Base-by-base conservation (phyloP, 1,140 invertebrate species). In the Drosophila sp. region DNA sequence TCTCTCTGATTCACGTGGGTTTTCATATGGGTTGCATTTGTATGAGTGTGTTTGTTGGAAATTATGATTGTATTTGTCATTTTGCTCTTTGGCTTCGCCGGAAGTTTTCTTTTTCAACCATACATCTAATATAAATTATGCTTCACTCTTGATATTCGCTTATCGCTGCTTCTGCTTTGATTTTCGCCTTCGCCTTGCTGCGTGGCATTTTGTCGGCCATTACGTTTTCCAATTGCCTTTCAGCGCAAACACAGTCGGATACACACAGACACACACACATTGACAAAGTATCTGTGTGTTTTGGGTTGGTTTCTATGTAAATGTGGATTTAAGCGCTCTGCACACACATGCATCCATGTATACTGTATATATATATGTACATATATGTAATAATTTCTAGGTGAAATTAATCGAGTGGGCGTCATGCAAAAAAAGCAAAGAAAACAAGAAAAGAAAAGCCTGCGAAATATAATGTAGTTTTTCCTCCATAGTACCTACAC, bases 91-190 rank as follows among this genome's bases (percentile, higher is more conserved):
- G 70, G 68, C 79, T 89, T 69, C 79, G 80, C 84, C 83, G 83
- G 83, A 89, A 87, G 80, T 87, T 87, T 87, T 87, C 79, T 89
- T 87, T 87, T 87, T 77, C 67, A 83, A 83, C 76, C 84, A 84
- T 69, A 66, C 82, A 80, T 89, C 70, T 70, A 10, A 65, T 65
- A 72, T 74, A 56, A 58, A 70, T 78, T 78, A 41, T 65, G 78
- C 33, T 61, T 74, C 61, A 33, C 54, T 60, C 65, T 61, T 70
- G 47, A 60, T 72, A 76, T 84, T 79, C 72, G 60, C 62, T 65
- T 86, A 76, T 87, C 70, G 65, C 47, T 69, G 72, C 72, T 83
- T 86, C 62, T 89, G 76, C 76, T 87, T 83, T 76, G 30, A 33
- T 50, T 50, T 50, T 50, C 55, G 77, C 79, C 70, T 76, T 64